Conservation (phyloP, 2,797 vertebrate species). For the Sebastes dallii region DNA sequence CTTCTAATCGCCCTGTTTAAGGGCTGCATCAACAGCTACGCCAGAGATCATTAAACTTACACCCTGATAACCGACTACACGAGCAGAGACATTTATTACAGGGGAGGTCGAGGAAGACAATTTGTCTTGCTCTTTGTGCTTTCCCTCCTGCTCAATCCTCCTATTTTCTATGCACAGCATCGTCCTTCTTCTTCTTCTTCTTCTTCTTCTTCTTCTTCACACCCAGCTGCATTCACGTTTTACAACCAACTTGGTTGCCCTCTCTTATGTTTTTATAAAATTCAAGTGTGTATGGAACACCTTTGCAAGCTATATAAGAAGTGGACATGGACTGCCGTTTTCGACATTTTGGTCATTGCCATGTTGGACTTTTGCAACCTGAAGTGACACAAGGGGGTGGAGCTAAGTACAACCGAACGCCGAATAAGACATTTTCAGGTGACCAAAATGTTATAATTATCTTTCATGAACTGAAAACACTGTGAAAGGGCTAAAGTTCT, state of each 20-base stretch:
- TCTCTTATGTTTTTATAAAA: not conserved
- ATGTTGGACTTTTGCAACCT: not conserved
- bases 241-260: not conserved
- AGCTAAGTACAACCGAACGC: no score
- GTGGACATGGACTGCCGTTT: no score
- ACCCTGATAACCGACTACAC: conserved; percentile 45
- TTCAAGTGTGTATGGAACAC: not conserved
- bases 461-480: no score
- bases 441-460: no score
- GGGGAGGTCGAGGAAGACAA: not conserved
- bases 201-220: not conserved
- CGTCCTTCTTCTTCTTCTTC: not conserved
- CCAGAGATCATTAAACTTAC: conserved; percentile 70
- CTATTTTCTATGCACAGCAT: not conserved
- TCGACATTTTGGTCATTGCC: no score
- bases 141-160: not conserved
- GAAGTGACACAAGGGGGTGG: no score
- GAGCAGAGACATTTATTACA: conserved; percentile 51
- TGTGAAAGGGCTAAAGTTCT: no score
- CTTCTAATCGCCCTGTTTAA: conserved; percentile 74
- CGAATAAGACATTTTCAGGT: no score
- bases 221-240: not conserved
- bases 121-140: conserved; percentile 23
- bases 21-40: conserved; percentile 58
- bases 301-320: no score